These are phyloP conservation scores for Agelaius phoeniceus DNA, from an alignment of 2,113 vertebrate species.

Conservation along the genomic window DNA sequence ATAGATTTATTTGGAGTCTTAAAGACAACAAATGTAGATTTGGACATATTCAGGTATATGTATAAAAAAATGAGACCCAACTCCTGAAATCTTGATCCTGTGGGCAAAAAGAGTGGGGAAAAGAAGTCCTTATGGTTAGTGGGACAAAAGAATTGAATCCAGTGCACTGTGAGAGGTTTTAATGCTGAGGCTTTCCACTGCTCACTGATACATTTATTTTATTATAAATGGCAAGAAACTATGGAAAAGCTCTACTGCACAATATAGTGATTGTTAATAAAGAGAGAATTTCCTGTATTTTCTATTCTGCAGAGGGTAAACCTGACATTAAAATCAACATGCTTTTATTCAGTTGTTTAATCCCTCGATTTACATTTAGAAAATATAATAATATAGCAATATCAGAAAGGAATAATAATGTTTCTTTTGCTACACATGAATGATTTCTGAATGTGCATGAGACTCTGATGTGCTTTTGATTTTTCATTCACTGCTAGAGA, in stretches of 20 bases:
- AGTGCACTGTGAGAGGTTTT: neutral
- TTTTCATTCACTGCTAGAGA: slow-evolving; percentile 4
- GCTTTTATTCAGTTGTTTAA: slow-evolving; percentile 17
- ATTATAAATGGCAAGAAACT: neutral
- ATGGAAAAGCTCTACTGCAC: neutral
- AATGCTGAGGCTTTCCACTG: neutral
- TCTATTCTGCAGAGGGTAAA: neutral
- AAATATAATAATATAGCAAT: neutral
- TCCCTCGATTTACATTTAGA: neutral
- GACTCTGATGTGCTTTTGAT: neutral
- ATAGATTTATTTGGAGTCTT: neutral
- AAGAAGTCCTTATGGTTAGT: neutral
- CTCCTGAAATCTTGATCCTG: neutral
- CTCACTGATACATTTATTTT: neutral
- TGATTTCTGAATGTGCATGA: neutral
- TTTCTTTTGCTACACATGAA: neutral
- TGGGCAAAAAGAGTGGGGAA: neutral
- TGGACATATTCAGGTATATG: neutral
- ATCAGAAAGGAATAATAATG: neutral
- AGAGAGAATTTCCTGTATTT: slow-evolving; percentile 5
- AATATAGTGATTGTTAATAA: neutral
- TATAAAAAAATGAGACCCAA: neutral
- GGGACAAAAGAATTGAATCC: neutral
- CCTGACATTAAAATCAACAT: neutral
- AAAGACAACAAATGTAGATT: neutral